Conservation (phyloP, 53 echinoderm and acorn worm species). For the Echinometra lucunter region DNA sequence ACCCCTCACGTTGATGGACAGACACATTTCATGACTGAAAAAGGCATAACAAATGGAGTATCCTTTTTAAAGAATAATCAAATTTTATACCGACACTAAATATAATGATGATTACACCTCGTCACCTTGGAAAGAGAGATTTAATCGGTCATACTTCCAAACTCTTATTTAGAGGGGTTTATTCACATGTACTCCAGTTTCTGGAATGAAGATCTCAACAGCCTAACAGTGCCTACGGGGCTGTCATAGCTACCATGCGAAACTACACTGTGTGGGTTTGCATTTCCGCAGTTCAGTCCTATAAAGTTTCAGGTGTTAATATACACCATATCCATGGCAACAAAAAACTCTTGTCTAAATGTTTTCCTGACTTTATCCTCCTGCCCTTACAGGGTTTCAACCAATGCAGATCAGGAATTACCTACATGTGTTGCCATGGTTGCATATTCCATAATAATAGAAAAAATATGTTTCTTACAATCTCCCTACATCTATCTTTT, state of each 20-base stretch:
- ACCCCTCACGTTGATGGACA: too few species aligned
- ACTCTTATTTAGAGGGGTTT: too few species aligned
- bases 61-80: too few species aligned
- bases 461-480: background rate
- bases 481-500: background rate
- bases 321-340: background rate
- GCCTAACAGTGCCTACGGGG: constrained; percentile 13
- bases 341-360: background rate
- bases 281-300: background rate
- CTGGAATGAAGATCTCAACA: background rate
- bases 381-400: constrained; percentile 1
- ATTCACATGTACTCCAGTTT: background rate
- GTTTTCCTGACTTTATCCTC: constrained; percentile 33
- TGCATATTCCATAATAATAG: background rate
- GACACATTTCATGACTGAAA: too few species aligned
- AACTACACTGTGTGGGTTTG: constrained; percentile 6
- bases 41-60: too few species aligned
- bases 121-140: too few species aligned
- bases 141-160: too few species aligned
- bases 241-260: background rate
- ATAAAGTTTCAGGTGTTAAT: constrained; percentile 5
- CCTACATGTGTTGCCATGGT: constrained; percentile 11
- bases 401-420: background rate
- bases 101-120: too few species aligned
- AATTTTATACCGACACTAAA: too few species aligned